phyloP scores from a whole-genome alignment of 2,113 vertebrate species.

The Peromyscus polionotus region DNA sequence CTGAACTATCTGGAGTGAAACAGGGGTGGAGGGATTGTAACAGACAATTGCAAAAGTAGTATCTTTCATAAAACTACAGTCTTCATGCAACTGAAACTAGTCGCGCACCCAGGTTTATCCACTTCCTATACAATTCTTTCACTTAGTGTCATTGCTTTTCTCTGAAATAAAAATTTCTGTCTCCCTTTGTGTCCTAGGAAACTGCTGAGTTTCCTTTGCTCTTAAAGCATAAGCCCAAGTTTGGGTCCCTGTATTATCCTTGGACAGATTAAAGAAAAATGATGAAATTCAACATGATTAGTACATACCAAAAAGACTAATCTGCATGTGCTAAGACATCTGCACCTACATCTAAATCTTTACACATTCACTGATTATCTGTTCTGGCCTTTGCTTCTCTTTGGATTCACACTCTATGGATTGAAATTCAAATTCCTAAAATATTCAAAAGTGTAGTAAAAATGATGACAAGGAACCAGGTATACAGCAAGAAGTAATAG shows the following conservation, averaged over 20 bases:
- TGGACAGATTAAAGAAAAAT: conserved; percentile 2
- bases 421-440: conserved; percentile 25
- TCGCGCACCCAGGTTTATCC: not conserved
- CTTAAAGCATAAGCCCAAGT: not conserved
- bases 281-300: not conserved
- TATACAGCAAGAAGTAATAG: not conserved
- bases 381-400: conserved; percentile 1
- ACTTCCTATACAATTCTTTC: not conserved
- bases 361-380: conserved; percentile 25
- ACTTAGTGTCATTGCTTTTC: not conserved
- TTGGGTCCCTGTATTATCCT: not conserved
- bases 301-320: not conserved
- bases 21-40: not conserved
- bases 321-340: not conserved
- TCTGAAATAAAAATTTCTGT: not conserved
- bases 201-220: not conserved
- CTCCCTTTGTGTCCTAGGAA: not conserved
- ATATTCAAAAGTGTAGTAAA: not conserved
- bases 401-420: not conserved
- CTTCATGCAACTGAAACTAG: not conserved
- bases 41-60: not conserved
- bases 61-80: not conserved
- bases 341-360: conserved; percentile 3
- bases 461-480: not conserved
- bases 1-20: not conserved